Base-by-base conservation (phyloP, 2,888 invertebrate genomes). In the Plebejus argus region DNA sequence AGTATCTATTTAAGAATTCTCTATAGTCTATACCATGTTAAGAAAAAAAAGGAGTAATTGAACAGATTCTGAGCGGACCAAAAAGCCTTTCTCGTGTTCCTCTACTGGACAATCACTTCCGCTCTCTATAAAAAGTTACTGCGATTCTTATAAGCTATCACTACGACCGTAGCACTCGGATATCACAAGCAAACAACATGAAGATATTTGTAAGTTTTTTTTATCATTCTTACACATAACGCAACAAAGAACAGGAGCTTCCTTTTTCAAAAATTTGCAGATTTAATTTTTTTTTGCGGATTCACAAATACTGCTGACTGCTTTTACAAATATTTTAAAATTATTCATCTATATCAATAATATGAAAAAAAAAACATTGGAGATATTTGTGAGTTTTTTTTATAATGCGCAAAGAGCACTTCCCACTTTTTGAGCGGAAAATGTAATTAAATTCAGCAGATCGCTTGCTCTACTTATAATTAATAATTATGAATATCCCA, bases 111-210 rank as follows among this genome's bases (percentile, higher is more conserved):
- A 86, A 83, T 93, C 94, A 90, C 93, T 93, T 93, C 93, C 93
- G 90, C 81, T 80, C 78, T 81, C 86, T 93, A 93, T 93, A 93
- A 91, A 93, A 91, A 88, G 88, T 89, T 88, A 87, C 88, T 88
- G 87, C 89, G 90, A 87, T 87, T 84, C 83, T 85, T 81, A 81
- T 82, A 84, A 84, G 83, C 82, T 86, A 92, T 89, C 93, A 93
- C 86, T 90, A 86, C 87, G 61, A 79, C 78, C 45, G 76, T 78
- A 79, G 79, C 79, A 77, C 79, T 70, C 76, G 79, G 78, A 76
- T 79, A 78, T 78, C 78, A 82, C 81, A 81, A 80, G 78, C 77
- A 76, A 79, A 75, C 90, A 86, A 90, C 91, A 93, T 93, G 93
- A 93, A 91, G 90, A 88, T 83, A 82, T 91, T 92, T 88, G 93